These are phyloP conservation scores for Frieseomelitta varia DNA, from an alignment of 1,140 invertebrate genomes.

Conservation along the genomic window DNA sequence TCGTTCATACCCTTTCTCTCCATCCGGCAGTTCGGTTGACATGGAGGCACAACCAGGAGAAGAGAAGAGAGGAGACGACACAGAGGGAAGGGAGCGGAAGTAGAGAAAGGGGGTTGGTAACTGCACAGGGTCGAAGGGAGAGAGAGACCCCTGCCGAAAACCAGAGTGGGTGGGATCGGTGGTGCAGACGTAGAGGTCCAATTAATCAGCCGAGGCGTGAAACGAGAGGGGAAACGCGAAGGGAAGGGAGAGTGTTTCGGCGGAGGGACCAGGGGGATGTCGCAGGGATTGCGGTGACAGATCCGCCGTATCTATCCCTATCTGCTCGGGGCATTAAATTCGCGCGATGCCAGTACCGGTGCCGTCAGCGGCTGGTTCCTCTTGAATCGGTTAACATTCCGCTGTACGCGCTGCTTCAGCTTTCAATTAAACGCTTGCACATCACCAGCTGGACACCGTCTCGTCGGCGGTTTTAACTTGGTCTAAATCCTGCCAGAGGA, in stretches of 20 bases:
- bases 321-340: conserved; percentile 73
- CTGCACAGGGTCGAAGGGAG: not conserved
- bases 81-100: not conserved
- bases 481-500: not conserved
- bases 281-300: conserved; percentile 77
- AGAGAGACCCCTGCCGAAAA: conserved; percentile 7
- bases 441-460: not conserved
- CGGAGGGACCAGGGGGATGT: conserved; percentile 34
- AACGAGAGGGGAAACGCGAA: conserved; percentile 67
- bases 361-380: conserved; percentile 44
- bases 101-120: conserved; percentile 15
- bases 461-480: conserved; percentile 12
- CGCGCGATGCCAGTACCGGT: conserved; percentile 56
- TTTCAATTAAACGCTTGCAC: conserved; percentile 64
- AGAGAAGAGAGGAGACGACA: not conserved
- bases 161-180: conserved; percentile 37
- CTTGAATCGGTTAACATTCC: conserved; percentile 70
- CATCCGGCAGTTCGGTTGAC: not conserved
- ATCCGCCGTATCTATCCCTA: conserved; percentile 76
- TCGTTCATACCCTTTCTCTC: conserved; percentile 30
- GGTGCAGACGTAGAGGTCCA: conserved; percentile 73
- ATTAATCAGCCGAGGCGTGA: conserved; percentile 81
- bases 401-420: conserved; percentile 48
- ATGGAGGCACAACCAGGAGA: not conserved
- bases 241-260: conserved; percentile 17